A percentile compares a stretch with the other conserved stretches of the same genome.
phyloP scores from a whole-genome alignment of 1,140 invertebrate genomes.

The Procambarus clarkii region DNA sequence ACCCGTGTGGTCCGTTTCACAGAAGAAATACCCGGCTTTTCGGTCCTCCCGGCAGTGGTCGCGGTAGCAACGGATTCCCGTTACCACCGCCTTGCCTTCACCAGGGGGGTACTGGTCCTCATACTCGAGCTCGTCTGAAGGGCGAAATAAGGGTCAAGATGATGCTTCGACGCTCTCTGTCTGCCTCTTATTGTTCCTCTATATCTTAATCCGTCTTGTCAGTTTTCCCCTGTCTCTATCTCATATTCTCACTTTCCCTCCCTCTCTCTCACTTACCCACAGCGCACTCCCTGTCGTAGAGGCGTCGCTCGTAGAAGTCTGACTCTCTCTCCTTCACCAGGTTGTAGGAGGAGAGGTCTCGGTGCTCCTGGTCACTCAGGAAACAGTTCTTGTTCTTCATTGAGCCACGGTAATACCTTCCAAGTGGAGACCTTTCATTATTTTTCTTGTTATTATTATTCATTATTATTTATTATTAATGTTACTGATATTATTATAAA shows the following conservation, averaged over 20 bases:
- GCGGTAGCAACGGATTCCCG: constrained; percentile 51
- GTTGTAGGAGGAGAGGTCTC: constrained; percentile 24
- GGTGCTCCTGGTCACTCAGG: constrained; percentile 47
- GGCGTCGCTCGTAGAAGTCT: constrained; percentile 44
- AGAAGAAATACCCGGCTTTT: constrained; percentile 59
- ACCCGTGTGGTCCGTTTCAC: constrained; percentile 60
- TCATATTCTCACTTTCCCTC: too few relatives aligned
- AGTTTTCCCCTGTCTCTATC: too few relatives aligned
- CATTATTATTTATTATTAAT: too few relatives aligned
- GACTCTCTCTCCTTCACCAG: constrained; percentile 11
- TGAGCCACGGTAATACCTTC: constrained; percentile 4
- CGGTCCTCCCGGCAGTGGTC: constrained; percentile 36
- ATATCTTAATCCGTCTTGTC: too few relatives aligned
- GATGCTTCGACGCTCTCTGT: too few relatives aligned
- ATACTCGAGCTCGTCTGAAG: background rate
- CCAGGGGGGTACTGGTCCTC: constrained; percentile 9
- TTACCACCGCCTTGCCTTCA: constrained; percentile 35
- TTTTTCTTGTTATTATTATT: too few relatives aligned
- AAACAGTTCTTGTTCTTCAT: constrained; percentile 27
- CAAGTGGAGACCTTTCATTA: background rate
- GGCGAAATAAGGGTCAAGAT: too few relatives aligned
- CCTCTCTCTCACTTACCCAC: constrained; percentile 14
- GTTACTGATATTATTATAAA: too few relatives aligned
- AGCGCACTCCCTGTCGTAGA: constrained; percentile 57
- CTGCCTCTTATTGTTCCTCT: too few relatives aligned